Percentiles rank a stretch among this genome's conserved stretches.
Conservation (phyloP, 2,113 vertebrate genomes). For the Hippocampus mohnikei region DNA sequence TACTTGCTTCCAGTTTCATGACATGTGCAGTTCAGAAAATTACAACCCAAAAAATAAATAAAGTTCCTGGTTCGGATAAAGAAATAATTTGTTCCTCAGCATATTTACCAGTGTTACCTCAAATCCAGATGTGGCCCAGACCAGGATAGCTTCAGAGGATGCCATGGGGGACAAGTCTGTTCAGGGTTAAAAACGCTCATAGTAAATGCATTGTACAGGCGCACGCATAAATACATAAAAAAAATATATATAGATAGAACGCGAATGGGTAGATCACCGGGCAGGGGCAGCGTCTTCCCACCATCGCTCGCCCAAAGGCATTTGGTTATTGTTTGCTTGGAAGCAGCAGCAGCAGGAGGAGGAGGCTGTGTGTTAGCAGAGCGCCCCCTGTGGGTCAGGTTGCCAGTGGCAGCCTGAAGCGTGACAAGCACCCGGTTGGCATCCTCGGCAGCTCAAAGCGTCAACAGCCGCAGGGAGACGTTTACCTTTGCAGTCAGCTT, state of each 20-base stretch:
- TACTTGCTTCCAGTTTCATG: too few species aligned
- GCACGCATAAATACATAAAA: too few species aligned
- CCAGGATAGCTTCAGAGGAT: slow-evolving; percentile 41
- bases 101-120: slow-evolving; percentile 48
- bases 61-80: too few species aligned
- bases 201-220: neutral
- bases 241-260: too few species aligned
- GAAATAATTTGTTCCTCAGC: neutral
- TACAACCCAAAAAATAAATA: too few species aligned
- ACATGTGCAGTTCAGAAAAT: too few species aligned
- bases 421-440: neutral
- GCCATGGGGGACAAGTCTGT: slow-evolving; percentile 67
- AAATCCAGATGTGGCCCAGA: slow-evolving; percentile 44
- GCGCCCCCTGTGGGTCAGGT: neutral
- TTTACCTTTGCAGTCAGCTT: slow-evolving; percentile 40
- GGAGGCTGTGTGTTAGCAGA: neutral
- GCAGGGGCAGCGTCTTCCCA: slow-evolving; percentile 26
- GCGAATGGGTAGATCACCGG: slow-evolving; percentile 37
- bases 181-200: neutral
- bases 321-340: slow-evolving; percentile 6
- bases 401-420: slow-evolving; percentile 6
- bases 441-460: neutral
- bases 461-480: neutral
- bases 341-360: slow-evolving; percentile 2
- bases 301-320: slow-evolving; percentile 1